Evolutionary conservation across 92 coral and sea anemone species (phyloP).

Genomic region (Pocillopora meandrina): DNA sequence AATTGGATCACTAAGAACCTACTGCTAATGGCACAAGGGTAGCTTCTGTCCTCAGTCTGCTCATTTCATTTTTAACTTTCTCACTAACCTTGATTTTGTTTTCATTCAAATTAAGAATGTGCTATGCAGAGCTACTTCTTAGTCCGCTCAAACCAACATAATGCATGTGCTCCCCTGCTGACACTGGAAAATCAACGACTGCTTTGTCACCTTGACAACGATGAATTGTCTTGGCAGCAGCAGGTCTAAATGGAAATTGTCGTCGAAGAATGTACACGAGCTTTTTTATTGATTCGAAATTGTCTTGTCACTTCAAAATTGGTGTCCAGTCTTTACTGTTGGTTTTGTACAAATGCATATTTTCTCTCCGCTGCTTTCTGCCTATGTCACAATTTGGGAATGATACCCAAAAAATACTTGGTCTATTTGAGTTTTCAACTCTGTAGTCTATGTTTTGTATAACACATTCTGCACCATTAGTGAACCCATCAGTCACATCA

Average conservation of each 20-base stretch:
- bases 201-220: slow-evolving; percentile 69
- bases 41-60: slow-evolving; percentile 41
- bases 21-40: slow-evolving; percentile 29
- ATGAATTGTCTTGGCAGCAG: slow-evolving; percentile 63
- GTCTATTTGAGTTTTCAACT: slow-evolving; percentile 49
- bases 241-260: slow-evolving; percentile 59
- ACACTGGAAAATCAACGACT: slow-evolving; percentile 55
- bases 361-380: slow-evolving; percentile 43
- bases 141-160: slow-evolving; percentile 56
- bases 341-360: slow-evolving; percentile 32
- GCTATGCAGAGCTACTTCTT: slow-evolving; percentile 42
- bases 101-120: slow-evolving; percentile 48
- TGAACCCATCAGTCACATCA: slow-evolving; percentile 54
- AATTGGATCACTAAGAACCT: no score
- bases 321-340: slow-evolving; percentile 51
- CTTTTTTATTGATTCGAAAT: slow-evolving; percentile 35
- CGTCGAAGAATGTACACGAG: slow-evolving; percentile 43
- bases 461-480: slow-evolving; percentile 66
- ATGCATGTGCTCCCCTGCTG: slow-evolving; percentile 56
- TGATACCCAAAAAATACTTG: slow-evolving; percentile 70
- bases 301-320: slow-evolving; percentile 55
- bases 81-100: slow-evolving; percentile 49
- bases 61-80: slow-evolving; percentile 49
- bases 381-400: slow-evolving; percentile 43
- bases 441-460: slow-evolving; percentile 64